phyloP scores from a whole-genome alignment of 1,140 invertebrate species.

The Drosophila seguyi region DNA sequence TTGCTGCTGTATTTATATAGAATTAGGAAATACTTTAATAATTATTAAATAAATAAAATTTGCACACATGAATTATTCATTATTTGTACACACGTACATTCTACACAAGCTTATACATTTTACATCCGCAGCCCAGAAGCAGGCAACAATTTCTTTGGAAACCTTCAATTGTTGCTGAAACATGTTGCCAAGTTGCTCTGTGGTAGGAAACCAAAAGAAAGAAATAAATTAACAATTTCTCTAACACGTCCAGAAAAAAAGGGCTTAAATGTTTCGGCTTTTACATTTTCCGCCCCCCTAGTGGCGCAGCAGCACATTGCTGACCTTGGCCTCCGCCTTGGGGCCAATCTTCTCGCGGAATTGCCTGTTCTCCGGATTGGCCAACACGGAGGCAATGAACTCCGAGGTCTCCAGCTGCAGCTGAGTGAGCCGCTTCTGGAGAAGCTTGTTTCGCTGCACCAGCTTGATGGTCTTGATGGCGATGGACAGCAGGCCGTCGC shows the following conservation, averaged over 20 bases:
- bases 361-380: constrained; percentile 80
- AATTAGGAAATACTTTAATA: background rate
- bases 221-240: background rate
- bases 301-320: constrained; percentile 71
- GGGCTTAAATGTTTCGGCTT: constrained; percentile 1
- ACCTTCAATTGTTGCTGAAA: constrained; percentile 2
- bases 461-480: constrained; percentile 80
- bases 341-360: constrained; percentile 64
- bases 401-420: constrained; percentile 77
- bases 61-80: background rate
- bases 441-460: constrained; percentile 79
- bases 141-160: constrained; percentile 24
- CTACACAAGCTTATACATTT: background rate
- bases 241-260: constrained; percentile 21
- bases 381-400: constrained; percentile 80
- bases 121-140: constrained; percentile 40
- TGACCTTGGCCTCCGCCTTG: constrained; percentile 61
- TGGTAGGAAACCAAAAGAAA: background rate
- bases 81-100: constrained; percentile 1
- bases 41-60: background rate
- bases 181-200: constrained; percentile 11
- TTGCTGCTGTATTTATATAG: background rate
- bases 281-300: constrained; percentile 20
- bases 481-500: constrained; percentile 69
- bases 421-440: constrained; percentile 72